These are phyloP conservation scores for Drosophila recens DNA, from an alignment of 2,888 invertebrate genomes.

Conservation along the genomic window DNA sequence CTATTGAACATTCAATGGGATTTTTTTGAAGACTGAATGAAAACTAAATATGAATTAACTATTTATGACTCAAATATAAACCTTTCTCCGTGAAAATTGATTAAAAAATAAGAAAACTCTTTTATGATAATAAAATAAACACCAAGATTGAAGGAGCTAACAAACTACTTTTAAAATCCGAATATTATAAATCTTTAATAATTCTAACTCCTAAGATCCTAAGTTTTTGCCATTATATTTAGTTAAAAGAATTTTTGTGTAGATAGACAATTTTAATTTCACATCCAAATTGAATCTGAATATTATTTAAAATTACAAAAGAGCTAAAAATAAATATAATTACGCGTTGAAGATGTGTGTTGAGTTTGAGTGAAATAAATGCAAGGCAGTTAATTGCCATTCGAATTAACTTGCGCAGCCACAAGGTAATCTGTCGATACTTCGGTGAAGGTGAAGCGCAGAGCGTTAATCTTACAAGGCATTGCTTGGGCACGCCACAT, in stretches of 20 bases:
- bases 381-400: conserved; percentile 28
- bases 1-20: not conserved
- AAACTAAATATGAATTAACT: not conserved
- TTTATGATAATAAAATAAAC: too few relatives aligned
- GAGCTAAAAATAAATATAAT: conserved; percentile 23
- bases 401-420: conserved; percentile 20
- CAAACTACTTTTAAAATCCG: too few relatives aligned
- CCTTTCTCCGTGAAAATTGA: not conserved
- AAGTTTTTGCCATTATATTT: too few relatives aligned
- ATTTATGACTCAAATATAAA: not conserved
- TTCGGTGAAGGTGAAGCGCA: conserved; percentile 8
- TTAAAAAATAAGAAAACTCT: not conserved
- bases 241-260: not conserved
- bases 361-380: conserved; percentile 27
- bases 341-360: conserved; percentile 8
- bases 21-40: not conserved
- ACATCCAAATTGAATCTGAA: not conserved
- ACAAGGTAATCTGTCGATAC: conserved; percentile 21
- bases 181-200: too few relatives aligned
- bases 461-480: conserved; percentile 42
- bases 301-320: not conserved
- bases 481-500: conserved; percentile 48
- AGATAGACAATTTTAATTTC: not conserved
- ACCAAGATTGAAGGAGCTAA: too few relatives aligned
- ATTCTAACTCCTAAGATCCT: too few relatives aligned